Evolutionary conservation across 2,797 vertebrate genomes (phyloP).

Genomic region (Liasis olivaceus): DNA sequence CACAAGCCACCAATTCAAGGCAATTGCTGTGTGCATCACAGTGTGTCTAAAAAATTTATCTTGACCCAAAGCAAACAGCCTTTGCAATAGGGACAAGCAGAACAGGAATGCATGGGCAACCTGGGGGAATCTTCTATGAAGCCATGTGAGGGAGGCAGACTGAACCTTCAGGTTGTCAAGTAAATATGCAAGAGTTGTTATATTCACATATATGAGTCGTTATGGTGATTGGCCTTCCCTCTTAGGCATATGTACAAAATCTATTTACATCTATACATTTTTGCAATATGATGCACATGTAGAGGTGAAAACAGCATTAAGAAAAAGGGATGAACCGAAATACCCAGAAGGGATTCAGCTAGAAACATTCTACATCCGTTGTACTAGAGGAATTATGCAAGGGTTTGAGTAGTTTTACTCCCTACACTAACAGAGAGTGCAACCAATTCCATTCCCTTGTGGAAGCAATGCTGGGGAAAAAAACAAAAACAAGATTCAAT

Average conservation of each 20-base stretch:
- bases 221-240: not conserved
- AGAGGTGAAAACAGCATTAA: not conserved
- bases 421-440: conserved; percentile 49
- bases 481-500: not conserved
- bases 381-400: not conserved
- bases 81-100: not conserved
- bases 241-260: not conserved
- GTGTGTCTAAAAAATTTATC: not conserved
- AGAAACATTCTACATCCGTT: not conserved
- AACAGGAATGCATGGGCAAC: not conserved
- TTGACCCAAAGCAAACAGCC: not conserved
- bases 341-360: not conserved
- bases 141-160: not conserved
- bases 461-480: not conserved
- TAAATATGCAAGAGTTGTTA: not conserved
- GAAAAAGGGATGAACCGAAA: not conserved
- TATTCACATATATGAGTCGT: not conserved
- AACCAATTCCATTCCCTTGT: conserved; percentile 33
- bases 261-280: not conserved
- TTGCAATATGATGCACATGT: not conserved
- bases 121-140: not conserved
- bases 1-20: not conserved
- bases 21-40: too few relatives aligned
- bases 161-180: not conserved
- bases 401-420: not conserved